Percentiles rank a stretch among this genome's conserved stretches.
Evolutionary conservation across 2,797 vertebrate genomes (phyloP).

Genomic region (Sebastes diploproa): DNA sequence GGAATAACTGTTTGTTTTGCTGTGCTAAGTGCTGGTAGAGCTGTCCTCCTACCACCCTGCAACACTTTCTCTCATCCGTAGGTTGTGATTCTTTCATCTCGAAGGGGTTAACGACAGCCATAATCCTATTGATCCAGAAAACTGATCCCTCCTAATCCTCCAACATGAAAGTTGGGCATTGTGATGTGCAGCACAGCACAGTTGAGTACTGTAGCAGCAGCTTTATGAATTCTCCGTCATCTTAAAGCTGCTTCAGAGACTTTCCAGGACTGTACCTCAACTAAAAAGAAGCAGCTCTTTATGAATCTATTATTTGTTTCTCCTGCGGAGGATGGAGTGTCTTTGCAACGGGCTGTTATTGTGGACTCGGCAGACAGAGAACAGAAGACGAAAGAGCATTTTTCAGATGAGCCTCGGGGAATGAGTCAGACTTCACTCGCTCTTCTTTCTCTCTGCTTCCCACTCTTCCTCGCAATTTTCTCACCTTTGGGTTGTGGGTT

Average conservation of each 20-base stretch:
- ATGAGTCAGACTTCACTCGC: constrained; percentile 49
- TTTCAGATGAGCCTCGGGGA: constrained; percentile 55
- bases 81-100: constrained; percentile 29
- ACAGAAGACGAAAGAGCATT: constrained; percentile 51
- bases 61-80: neutral
- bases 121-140: constrained; percentile 70
- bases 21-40: neutral
- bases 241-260: constrained; percentile 27
- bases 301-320: constrained; percentile 38
- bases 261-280: neutral
- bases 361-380: constrained; percentile 47
- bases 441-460: constrained; percentile 39
- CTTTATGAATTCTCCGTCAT: constrained; percentile 22
- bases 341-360: neutral
- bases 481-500: constrained; percentile 40
- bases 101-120: constrained; percentile 49
- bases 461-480: constrained; percentile 29
- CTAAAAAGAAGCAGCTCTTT: constrained; percentile 14
- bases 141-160: constrained; percentile 65
- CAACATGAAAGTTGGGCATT: constrained; percentile 48
- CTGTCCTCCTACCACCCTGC: constrained; percentile 9
- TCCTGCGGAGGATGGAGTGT: neutral
- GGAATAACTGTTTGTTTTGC: constrained; percentile 48
- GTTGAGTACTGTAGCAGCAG: neutral
- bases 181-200: constrained; percentile 1